A percentile compares a stretch with the other conserved stretches of the same genome.
phyloP scores from a whole-genome alignment of 2,113 vertebrate species.

The Leucopternis melanops region DNA sequence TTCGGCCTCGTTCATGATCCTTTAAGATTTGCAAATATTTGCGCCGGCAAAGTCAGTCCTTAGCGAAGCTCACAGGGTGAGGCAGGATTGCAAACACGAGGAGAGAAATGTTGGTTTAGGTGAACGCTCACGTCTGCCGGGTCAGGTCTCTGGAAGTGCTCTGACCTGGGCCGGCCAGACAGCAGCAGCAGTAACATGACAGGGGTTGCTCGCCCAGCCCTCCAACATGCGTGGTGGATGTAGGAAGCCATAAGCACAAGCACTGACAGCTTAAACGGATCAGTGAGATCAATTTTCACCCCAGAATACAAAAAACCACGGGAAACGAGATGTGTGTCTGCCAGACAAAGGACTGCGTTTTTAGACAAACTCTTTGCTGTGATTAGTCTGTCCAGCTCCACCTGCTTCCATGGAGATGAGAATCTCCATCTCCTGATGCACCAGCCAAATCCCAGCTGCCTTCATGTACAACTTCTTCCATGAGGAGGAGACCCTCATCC shows the following conservation, averaged over 20 bases:
- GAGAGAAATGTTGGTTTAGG: accelerated
- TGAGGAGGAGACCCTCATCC: neutral
- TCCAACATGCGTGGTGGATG: accelerated
- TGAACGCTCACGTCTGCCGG: accelerated
- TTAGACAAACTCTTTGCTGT: neutral
- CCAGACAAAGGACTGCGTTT: neutral
- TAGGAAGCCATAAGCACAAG: accelerated
- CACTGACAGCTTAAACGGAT: neutral
- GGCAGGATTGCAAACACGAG: neutral
- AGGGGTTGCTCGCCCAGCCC: neutral
- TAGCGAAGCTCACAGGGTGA: accelerated
- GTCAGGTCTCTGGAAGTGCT: too few species aligned
- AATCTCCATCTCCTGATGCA: neutral
- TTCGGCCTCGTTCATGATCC: accelerated
- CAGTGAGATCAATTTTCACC: neutral
- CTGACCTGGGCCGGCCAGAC: accelerated
- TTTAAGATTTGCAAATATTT: accelerated
- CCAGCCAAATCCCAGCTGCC: neutral
- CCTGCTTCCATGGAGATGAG: constrained; percentile 12
- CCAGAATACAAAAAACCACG: neutral
- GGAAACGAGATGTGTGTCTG: neutral
- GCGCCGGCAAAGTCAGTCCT: accelerated
- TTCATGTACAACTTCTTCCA: neutral
- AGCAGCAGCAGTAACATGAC: neutral
- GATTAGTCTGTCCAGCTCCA: neutral